Base-by-base conservation (phyloP, 53 echinoderm and acorn worm species). In the Stichopus horrens region DNA sequence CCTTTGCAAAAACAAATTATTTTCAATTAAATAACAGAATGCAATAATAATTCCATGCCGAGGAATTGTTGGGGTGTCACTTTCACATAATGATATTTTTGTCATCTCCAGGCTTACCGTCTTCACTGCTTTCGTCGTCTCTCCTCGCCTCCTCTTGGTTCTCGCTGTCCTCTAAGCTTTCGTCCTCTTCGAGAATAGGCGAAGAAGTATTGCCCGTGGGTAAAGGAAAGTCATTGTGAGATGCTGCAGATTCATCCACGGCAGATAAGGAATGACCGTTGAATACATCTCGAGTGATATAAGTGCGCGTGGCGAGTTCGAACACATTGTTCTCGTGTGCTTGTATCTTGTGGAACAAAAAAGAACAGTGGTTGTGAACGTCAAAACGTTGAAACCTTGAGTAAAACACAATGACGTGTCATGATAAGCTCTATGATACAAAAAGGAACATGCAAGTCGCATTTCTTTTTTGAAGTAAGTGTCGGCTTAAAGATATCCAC, bases 271-370 rank as follows among this genome's bases (percentile, higher is more conserved):
- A 86, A 58, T 84, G 89, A 4, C 78, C 86, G 23, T 66, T 21
- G 18, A 86, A 89, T 14, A 75, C 37, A 57, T 88, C 75, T n/a
- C 91, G 67, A 5, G 90, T 53, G 3, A 95, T 84, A 57, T 86
- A 75, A n/a, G 75, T 68, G n/a, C 71, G 76, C 0, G 96, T 90
- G 16, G 92, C 92, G 5, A 96, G 79, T 86, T 96, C 96, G 55
- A 96, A 96, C 7, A 96, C 93, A 66, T 90, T 90, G 71, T 96
- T 96, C 67, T 92, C 93, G 55, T 96, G 91, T 5, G 86, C 74
- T 20, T 83, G 84, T 58, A 94, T 91, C 94, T 94, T 75, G 63
- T 8, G 63, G 14, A 63, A 16, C 63, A 63, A 7, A 16, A 63
- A 7, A 63, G 63, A 13, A 63, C 11, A 37, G 37, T 37, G 37